Percentiles rank a stretch among this genome's conserved stretches.
Evolutionary conservation across 2,888 invertebrate genomes (phyloP).

Genomic region (Trachelus stipa): DNA sequence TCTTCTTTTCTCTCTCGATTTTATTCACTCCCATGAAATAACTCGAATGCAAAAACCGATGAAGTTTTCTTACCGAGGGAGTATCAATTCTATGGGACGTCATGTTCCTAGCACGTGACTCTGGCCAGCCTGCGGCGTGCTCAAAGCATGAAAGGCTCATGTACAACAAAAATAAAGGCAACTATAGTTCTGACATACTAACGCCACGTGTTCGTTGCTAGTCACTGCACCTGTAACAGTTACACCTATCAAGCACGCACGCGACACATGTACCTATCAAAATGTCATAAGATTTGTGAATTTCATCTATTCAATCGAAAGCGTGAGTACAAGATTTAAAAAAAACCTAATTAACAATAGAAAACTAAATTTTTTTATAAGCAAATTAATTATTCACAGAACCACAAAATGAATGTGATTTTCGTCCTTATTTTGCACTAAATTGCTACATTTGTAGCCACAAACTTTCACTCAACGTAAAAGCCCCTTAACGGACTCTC

Average conservation of each 20-base stretch:
- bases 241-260: background rate
- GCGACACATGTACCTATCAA: conserved; percentile 24
- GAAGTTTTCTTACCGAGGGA: background rate
- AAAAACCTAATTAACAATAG: no score
- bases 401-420: background rate
- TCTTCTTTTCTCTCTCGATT: background rate
- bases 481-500: background rate
- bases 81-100: conserved; percentile 3
- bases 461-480: background rate
- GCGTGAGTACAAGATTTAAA: background rate
- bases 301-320: background rate
- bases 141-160: conserved; percentile 30
- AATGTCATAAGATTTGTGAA: background rate
- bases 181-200: conserved; percentile 14
- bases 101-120: conserved; percentile 40
- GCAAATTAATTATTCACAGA: background rate
- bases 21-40: background rate
- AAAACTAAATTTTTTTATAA: background rate
- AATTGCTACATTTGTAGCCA: background rate
- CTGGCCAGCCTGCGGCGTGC: conserved; percentile 33
- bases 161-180: conserved; percentile 22
- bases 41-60: background rate
- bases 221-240: conserved; percentile 11
- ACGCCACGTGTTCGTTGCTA: conserved; percentile 21
- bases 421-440: background rate